Base-by-base conservation (phyloP, 2,113 vertebrate genomes). In the Nesogale talazaci region DNA sequence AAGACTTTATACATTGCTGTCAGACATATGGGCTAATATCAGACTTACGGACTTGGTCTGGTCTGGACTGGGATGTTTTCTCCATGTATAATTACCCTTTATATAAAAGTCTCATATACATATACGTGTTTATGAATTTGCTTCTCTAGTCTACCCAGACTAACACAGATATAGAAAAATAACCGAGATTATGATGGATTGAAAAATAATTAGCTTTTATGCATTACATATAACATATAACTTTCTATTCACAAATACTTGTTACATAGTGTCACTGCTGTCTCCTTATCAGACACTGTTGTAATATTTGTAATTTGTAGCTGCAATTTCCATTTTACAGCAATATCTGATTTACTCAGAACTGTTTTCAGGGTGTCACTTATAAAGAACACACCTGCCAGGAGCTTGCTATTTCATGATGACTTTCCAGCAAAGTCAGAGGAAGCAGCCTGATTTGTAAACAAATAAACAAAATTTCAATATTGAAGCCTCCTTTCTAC, bases 291-390 rank as follows among this genome's bases (percentile, higher is more conserved):
- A 96, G 94, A 86, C 72, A 52, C 76, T 42, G 11, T 80, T 78
- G 76, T 95, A 96, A 94, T 95, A 95, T 72, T 72, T 86, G 87
- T 93, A 91, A 94, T 95, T 94, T 96, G 96, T 90, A 94, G 76
- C 85, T 90, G 89, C 83, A 94, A 94, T 97, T 97, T 96, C 89
- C 95, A 94, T 88, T 94, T 97, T 88, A 93, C 57, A 79, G 94
- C 95, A 88, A 87, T 92, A 88, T 93, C 94, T 94, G 93, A 97
- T 95, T 94, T 92, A 94, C 89, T 83, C 16, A 36, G 27, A 88
- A 85, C 91, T 96, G 95, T 97, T 97, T 96, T 89, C 72, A 96
- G 95, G 96, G 89, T 94, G 89, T 94, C 94, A 85, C 94, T 96
- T 92, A 88, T 17, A 88, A 94, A 0, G 20, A 72, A 67, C 42